Percentiles rank a stretch among this genome's conserved stretches.
Conservation (phyloP, 2,797 vertebrate species). For the Synanceia verrucosa region DNA sequence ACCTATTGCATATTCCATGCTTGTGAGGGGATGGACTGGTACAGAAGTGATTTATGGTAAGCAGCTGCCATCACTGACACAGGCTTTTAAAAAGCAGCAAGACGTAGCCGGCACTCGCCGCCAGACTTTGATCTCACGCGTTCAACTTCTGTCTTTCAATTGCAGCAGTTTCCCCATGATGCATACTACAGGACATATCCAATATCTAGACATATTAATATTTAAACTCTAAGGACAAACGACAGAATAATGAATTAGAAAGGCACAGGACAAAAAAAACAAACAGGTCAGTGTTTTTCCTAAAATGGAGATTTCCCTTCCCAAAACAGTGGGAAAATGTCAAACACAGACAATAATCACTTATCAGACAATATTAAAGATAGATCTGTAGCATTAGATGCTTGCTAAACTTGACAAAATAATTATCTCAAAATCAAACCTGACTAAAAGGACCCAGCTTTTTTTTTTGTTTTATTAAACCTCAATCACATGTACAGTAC, state of each 20-base stretch:
- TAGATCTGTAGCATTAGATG: neutral
- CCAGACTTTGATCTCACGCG: neutral
- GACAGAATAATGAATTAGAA: slow-evolving; percentile 5
- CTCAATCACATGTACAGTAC: slow-evolving; percentile 10
- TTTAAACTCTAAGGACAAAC: slow-evolving; percentile 6
- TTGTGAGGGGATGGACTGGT: slow-evolving; percentile 23
- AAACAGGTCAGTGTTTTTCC: neutral
- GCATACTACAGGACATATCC: neutral
- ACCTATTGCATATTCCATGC: slow-evolving; percentile 22
- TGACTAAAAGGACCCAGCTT: neutral
- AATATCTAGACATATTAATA: slow-evolving; percentile 6
- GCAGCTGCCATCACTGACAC: slow-evolving; percentile 42
- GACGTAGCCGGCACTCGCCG: neutral
- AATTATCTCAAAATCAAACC: neutral
- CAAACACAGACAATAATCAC: neutral
- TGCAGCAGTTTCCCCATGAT: neutral
- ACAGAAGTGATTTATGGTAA: slow-evolving; percentile 50
- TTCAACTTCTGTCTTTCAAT: neutral
- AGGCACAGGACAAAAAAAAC: neutral
- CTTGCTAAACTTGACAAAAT: neutral
- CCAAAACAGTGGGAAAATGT: neutral
- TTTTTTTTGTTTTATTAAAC: slow-evolving; percentile 7
- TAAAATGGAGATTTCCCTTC: neutral
- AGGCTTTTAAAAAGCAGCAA: slow-evolving; percentile 36
- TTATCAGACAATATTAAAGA: slow-evolving; percentile 4